phyloP scores from a whole-genome alignment of 2,888 invertebrate species.

The Dolichopus griseipennis region DNA sequence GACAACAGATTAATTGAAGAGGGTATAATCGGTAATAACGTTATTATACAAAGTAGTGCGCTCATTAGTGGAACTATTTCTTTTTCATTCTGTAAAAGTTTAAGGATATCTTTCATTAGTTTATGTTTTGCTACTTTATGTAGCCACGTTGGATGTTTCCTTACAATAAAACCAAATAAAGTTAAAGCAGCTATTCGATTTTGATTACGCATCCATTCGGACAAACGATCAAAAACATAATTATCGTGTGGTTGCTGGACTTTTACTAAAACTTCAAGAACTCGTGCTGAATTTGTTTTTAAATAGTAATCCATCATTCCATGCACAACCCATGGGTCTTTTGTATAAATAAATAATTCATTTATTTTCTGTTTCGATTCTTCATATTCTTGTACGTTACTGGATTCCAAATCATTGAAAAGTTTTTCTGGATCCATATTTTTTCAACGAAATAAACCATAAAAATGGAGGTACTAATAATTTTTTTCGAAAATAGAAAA shows the following conservation, averaged over 20 bases:
- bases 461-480: background rate
- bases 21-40: conserved; percentile 75
- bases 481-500: background rate
- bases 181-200: conserved; percentile 55
- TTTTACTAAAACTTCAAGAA: conserved; percentile 72
- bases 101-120: conserved; percentile 68
- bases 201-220: conserved; percentile 50
- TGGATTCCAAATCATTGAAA: conserved; percentile 60
- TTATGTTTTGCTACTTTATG: conserved; percentile 69
- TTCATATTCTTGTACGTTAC: conserved; percentile 55
- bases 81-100: conserved; percentile 70
- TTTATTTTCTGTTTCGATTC: conserved; percentile 59
- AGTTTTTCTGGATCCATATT: conserved; percentile 47
- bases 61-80: conserved; percentile 76
- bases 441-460: background rate
- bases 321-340: conserved; percentile 76
- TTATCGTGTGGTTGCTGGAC: conserved; percentile 78
- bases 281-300: conserved; percentile 66
- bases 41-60: conserved; percentile 75
- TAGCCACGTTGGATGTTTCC: conserved; percentile 82
- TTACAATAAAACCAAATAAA: conserved; percentile 71
- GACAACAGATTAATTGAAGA: conserved; percentile 58
- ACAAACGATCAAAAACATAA: conserved; percentile 67
- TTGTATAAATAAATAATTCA: conserved; percentile 61
- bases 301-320: conserved; percentile 78